Evolutionary conservation across 92 coral and sea anemone species (phyloP).

Genomic region (Paramuricea clavata): DNA sequence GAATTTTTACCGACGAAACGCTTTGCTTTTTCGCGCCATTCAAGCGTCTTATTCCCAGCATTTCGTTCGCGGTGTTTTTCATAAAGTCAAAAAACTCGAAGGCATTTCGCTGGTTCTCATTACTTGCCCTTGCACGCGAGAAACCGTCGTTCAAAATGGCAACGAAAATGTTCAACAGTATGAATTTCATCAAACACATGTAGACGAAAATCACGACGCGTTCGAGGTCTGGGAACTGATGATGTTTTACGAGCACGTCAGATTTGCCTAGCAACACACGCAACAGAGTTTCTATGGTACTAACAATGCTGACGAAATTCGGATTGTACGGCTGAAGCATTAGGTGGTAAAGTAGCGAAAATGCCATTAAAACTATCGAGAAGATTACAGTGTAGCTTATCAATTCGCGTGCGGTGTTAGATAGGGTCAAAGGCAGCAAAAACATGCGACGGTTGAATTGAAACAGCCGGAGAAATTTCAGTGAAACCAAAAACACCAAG

Average conservation of each 20-base stretch:
- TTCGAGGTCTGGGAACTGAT: slow-evolving; percentile 72
- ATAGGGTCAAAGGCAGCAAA: slow-evolving; percentile 79
- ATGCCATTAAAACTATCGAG: slow-evolving; percentile 71
- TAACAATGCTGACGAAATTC: slow-evolving; percentile 74
- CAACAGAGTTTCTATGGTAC: slow-evolving; percentile 79
- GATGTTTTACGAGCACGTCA: slow-evolving; percentile 68
- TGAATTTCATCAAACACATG: slow-evolving; percentile 80
- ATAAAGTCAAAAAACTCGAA: slow-evolving; percentile 89
- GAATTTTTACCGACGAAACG: background rate
- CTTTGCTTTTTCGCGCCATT: background rate
- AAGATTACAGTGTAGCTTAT: slow-evolving; percentile 67
- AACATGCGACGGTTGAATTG: slow-evolving; percentile 92
- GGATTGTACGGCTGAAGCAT: slow-evolving; percentile 71
- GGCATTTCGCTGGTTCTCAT: slow-evolving; percentile 61
- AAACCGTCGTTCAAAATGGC: slow-evolving; percentile 83
- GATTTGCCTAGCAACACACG: slow-evolving; percentile 86
- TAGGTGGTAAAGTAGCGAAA: slow-evolving; percentile 75
- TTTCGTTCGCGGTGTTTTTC: slow-evolving; percentile 63
- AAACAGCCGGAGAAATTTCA: slow-evolving; percentile 82
- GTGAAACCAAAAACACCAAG: slow-evolving; percentile 67
- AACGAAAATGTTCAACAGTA: slow-evolving; percentile 80
- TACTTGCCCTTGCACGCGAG: slow-evolving; percentile 68
- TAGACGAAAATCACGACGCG: slow-evolving; percentile 74
- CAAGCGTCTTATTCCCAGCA: slow-evolving; percentile 78
- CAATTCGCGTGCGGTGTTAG: slow-evolving; percentile 76